Evolutionary conservation across 1,140 invertebrate genomes (phyloP), one percentile per base, ranked within the genome.

Genomic region (Lycorma delicatula): DNA sequence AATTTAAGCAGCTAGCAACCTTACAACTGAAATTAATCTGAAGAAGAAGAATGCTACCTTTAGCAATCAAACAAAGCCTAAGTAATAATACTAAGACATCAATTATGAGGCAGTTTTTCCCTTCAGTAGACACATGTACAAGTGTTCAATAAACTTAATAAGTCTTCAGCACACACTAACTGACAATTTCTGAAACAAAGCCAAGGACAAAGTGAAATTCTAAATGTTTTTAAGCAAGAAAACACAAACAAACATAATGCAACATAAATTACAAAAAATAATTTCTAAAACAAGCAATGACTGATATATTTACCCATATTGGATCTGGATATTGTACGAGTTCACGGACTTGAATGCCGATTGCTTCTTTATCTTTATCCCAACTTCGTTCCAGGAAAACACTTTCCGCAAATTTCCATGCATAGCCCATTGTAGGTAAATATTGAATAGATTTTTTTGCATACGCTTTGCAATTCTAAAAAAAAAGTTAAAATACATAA

Each of bases 361-460:
- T 90, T 41, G 84, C 86, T 66, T 84, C 79, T 70, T 81, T 88
- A 70, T 96, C 94, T 72, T 93, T 90, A 22, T 93, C 86, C 80
- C 86, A 97, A 63, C 86, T 87, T 64, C 94, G 81, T 70, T 94
- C 89, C 27, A 98, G 75, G 74, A 97, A 97, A 57, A 96, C 86
- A 74, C 86, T 88, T 72, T 97, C 93, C 5, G 86, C 87, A 72
- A 95, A 92, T 75, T 89, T 87, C 92, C 92, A 97, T 58, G 85
- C 83, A 93, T 93, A 98, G 48, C 94, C 94, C 61, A 97, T 81
- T 5, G 92, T 84, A n/a, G 94, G 94, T 57, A 97, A 79, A 68
- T 90, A 94, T 63, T 88, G 83, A 63, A 97, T 85, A 5, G 85
- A 84, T 71, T 94, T 91, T 75, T 98, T 98, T 6, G 90, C 90